A percentile compares a stretch with the other conserved stretches of the same genome.
Evolutionary conservation across 2,797 vertebrate species (phyloP).

Genomic region (Danio jaintianensis): DNA sequence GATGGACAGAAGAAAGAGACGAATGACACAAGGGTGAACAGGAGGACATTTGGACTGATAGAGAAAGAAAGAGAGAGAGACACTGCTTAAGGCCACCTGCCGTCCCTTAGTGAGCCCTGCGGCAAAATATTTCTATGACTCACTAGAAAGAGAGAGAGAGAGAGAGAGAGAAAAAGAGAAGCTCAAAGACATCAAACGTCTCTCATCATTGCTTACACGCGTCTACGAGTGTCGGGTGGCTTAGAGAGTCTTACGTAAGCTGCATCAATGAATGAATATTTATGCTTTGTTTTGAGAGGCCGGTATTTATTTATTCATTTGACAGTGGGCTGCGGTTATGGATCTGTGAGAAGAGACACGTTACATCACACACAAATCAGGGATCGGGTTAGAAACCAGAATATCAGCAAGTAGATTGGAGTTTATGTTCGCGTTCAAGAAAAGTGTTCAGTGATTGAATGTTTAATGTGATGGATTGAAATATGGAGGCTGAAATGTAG

Average conservation of each 20-base stretch:
- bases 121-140: conserved; percentile 47
- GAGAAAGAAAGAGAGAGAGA: neutral
- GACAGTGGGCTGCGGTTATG: conserved; percentile 16
- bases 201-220: conserved; percentile 22
- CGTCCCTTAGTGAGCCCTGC: conserved; percentile 46
- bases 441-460: neutral
- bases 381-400: conserved; percentile 2
- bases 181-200: conserved; percentile 40
- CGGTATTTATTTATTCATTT: conserved; percentile 55
- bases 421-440: conserved; percentile 27
- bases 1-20: conserved; percentile 6
- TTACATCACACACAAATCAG: conserved; percentile 55
- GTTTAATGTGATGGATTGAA: neutral
- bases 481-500: neutral
- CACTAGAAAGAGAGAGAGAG: conserved; percentile 24
- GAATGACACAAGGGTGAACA: conserved; percentile 13
- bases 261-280: conserved; percentile 58
- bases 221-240: conserved; percentile 6
- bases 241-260: conserved; percentile 51
- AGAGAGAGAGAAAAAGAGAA: conserved; percentile 3
- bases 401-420: neutral
- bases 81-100: conserved; percentile 42
- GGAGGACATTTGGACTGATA: neutral
- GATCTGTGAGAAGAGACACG: conserved; percentile 38
- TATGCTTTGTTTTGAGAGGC: conserved; percentile 55